A percentile compares a stretch with the other conserved stretches of the same genome.
These are phyloP conservation scores for Chromis chromis DNA, from an alignment of 2,797 vertebrate species.

Conservation along the genomic window DNA sequence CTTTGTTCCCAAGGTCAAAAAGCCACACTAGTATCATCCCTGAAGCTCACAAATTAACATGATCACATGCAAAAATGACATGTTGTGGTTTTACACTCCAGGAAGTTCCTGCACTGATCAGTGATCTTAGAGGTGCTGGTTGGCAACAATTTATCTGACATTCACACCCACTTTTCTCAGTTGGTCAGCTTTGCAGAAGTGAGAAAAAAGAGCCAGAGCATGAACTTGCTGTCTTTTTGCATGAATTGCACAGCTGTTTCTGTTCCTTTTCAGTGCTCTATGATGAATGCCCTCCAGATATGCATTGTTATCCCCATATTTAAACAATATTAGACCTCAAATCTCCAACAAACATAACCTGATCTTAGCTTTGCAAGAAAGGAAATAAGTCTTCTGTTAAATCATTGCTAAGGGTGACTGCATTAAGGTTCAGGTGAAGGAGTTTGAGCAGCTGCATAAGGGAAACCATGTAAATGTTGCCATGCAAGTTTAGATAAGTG, in stretches of 20 bases:
- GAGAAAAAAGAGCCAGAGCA: background rate
- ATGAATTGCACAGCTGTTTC: background rate
- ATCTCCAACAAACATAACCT: background rate
- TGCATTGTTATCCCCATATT: background rate
- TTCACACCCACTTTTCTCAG: background rate
- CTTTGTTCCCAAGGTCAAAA: background rate
- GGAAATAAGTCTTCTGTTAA: background rate
- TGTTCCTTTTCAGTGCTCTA: background rate
- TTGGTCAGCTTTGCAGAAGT: background rate
- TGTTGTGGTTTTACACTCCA: background rate
- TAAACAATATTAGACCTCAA: background rate
- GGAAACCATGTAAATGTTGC: too few species aligned
- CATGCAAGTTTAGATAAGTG: background rate
- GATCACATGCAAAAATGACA: background rate
- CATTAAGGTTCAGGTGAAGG: background rate
- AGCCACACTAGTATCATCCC: background rate
- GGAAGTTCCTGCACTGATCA: background rate
- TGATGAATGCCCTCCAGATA: background rate
- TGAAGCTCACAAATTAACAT: background rate
- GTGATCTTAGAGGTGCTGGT: background rate
- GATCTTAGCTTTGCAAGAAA: background rate
- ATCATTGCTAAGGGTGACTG: background rate
- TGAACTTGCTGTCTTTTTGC: background rate
- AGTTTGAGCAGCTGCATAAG: background rate
- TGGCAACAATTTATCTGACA: background rate